phyloP scores from a whole-genome alignment of 1,140 invertebrate genomes.

The Colletes gigas region DNA sequence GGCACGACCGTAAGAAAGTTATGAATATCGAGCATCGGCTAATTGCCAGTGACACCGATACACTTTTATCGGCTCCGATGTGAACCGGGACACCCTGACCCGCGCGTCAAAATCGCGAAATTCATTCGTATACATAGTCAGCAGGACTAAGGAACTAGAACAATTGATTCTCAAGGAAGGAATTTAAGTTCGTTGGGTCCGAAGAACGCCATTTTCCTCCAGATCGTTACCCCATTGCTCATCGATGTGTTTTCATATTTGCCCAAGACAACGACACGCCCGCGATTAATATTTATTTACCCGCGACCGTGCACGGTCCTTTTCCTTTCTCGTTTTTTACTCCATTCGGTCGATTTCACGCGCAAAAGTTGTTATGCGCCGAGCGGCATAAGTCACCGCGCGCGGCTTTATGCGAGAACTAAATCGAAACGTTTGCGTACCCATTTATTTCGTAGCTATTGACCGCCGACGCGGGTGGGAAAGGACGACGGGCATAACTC shows the following conservation, averaged over 20 bases:
- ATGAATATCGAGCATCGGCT: conserved; percentile 17
- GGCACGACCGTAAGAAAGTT: conserved; percentile 17
- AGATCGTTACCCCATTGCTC: neutral
- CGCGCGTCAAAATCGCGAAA: neutral
- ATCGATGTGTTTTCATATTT: neutral
- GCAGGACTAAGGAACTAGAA: too few species aligned
- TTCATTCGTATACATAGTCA: too few species aligned
- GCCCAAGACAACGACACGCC: neutral
- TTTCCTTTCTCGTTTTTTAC: neutral
- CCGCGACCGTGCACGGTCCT: too few species aligned
- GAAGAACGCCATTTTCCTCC: neutral
- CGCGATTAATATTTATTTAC: neutral
- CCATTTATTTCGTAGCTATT: conserved; percentile 49
- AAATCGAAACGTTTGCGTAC: conserved; percentile 48
- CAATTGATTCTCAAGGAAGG: too few species aligned
- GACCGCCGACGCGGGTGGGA: conserved; percentile 52
- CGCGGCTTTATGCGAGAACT: conserved; percentile 11
- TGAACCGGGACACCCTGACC: neutral
- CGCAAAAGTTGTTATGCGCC: neutral
- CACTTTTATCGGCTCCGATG: neutral
- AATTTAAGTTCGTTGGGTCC: too few species aligned
- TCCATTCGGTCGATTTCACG: neutral
- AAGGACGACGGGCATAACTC: conserved; percentile 49
- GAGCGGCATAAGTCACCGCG: neutral
- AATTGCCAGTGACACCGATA: conserved; percentile 23